phyloP scores from a whole-genome alignment of 2,113 vertebrate genomes.

The Bufo gargarizans region DNA sequence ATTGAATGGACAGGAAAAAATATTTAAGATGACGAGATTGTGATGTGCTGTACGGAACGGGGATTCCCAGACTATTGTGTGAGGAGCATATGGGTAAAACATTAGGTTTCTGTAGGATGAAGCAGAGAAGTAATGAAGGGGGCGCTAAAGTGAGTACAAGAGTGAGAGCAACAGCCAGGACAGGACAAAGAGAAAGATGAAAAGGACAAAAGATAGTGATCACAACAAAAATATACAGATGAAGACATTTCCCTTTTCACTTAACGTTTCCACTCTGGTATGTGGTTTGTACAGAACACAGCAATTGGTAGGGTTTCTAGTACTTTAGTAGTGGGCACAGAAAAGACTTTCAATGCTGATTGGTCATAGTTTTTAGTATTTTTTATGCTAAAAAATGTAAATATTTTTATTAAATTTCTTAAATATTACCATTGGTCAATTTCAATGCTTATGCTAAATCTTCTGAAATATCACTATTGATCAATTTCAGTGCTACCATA shows the following conservation, averaged over 20 bases:
- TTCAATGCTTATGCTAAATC: no score
- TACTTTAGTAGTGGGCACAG: background rate
- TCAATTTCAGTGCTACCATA: no score
- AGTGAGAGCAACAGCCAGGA: background rate
- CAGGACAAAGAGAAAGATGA: background rate
- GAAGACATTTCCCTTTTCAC: slow-evolving; percentile 6
- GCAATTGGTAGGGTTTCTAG: background rate
- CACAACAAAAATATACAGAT: background rate
- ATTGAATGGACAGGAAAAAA: slow-evolving; percentile 39
- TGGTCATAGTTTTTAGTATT: background rate
- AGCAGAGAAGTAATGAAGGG: slow-evolving; percentile 1
- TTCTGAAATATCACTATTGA: no score
- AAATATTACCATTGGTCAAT: background rate
- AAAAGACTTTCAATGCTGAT: background rate
- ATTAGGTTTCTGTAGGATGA: slow-evolving; percentile 16
- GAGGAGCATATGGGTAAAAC: slow-evolving; percentile 27
- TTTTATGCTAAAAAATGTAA: background rate
- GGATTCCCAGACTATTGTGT: slow-evolving; percentile 53
- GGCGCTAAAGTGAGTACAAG: background rate
- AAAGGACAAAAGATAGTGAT: background rate
- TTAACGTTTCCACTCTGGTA: background rate
- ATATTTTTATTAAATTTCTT: no score
- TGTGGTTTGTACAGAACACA: background rate
- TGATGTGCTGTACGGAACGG: slow-evolving; percentile 12
- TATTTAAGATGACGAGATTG: slow-evolving; percentile 21